Percentiles rank a stretch among this genome's conserved stretches.
These are phyloP conservation scores for Anolis sagrei DNA, from an alignment of 2,113 vertebrate species.

Conservation along the genomic window DNA sequence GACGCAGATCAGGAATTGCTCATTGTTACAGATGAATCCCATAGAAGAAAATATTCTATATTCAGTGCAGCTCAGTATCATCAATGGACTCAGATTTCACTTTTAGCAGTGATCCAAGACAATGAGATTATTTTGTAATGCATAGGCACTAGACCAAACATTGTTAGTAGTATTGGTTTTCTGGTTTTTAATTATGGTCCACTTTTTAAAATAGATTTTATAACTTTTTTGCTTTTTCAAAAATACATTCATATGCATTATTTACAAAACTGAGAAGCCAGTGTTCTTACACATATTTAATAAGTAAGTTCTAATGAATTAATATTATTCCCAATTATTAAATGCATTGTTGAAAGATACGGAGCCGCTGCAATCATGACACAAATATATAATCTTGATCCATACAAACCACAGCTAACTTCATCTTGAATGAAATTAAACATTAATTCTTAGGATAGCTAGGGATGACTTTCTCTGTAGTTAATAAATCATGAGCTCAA, in stretches of 20 bases:
- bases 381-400: neutral
- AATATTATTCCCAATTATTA: conserved; percentile 10
- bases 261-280: conserved; percentile 43
- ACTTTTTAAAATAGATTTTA: neutral
- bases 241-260: conserved; percentile 50
- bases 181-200: neutral
- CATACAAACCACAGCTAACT: neutral
- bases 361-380: neutral
- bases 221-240: conserved; percentile 36
- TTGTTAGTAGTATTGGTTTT: neutral
- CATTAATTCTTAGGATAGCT: neutral
- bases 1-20: neutral
- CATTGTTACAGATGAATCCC: neutral
- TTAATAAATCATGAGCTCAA: neutral
- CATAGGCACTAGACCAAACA: neutral
- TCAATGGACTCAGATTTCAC: neutral
- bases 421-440: neutral
- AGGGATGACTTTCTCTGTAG: neutral
- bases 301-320: neutral
- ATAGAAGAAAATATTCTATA: neutral
- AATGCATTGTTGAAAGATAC: conserved; percentile 6
- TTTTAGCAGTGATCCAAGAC: neutral
- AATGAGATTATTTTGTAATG: neutral
- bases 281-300: conserved; percentile 33
- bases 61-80: no score